phyloP scores from a whole-genome alignment of 2,888 invertebrate species.

The Aleiodes testaceus region DNA sequence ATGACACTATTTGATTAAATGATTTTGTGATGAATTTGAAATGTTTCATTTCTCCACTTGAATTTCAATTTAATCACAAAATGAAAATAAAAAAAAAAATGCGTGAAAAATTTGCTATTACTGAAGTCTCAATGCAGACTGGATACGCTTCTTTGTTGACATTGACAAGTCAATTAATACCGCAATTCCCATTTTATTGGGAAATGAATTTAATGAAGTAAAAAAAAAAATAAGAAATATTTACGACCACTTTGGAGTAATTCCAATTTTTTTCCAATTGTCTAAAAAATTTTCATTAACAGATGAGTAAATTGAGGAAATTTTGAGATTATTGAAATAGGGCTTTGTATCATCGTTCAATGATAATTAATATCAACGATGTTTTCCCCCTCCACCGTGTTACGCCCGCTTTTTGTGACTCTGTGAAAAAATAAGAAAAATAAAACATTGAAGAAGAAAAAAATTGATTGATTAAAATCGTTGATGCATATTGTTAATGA shows the following conservation, averaged over 20 bases:
- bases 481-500: conserved; percentile 45
- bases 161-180: conserved; percentile 55
- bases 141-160: conserved; percentile 47
- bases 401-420: conserved; percentile 50
- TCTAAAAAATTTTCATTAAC: conserved; percentile 13
- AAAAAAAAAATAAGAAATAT: conserved; percentile 19
- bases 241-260: conserved; percentile 31
- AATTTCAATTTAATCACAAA: not conserved
- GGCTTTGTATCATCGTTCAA: conserved; percentile 43
- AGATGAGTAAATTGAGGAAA: conserved; percentile 23
- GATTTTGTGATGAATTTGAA: not conserved
- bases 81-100: too few relatives aligned
- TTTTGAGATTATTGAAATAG: conserved; percentile 33
- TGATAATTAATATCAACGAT: conserved; percentile 28
- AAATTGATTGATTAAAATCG: conserved; percentile 31
- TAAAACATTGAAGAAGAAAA: conserved; percentile 24
- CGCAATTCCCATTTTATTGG: not conserved
- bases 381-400: conserved; percentile 35
- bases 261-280: conserved; percentile 24
- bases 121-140: conserved; percentile 11
- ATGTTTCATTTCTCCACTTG: not conserved
- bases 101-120: too few relatives aligned
- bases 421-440: conserved; percentile 31
- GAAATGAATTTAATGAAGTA: not conserved
- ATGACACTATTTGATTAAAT: conserved; percentile 4